phyloP scores from a whole-genome alignment of 2,797 vertebrate genomes.

The Anguilla marmorata region DNA sequence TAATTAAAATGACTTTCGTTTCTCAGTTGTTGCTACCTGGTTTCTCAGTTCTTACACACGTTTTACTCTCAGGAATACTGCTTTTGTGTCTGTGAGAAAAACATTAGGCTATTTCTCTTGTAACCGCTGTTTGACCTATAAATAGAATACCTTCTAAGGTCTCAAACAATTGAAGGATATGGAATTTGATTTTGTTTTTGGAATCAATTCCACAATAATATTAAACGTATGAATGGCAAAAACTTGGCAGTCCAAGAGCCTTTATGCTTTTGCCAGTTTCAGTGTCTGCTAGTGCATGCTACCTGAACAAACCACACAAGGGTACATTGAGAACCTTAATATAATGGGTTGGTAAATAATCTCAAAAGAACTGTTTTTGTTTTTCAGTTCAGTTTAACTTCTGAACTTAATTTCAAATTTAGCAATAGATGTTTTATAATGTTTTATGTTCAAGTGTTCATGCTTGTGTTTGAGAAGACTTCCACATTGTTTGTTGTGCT shows the following conservation, averaged over 20 bases:
- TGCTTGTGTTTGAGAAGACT: neutral
- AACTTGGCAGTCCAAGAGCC: conserved; percentile 50
- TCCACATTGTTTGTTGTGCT: conserved; percentile 13
- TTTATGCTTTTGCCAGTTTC: conserved; percentile 59
- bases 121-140: conserved; percentile 56
- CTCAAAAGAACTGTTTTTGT: neutral
- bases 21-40: neutral
- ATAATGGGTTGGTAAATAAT: neutral
- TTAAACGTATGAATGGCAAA: conserved; percentile 52
- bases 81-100: conserved; percentile 48
- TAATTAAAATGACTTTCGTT: neutral
- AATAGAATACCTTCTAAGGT: conserved; percentile 54
- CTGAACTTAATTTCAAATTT: neutral
- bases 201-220: conserved; percentile 56
- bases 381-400: neutral
- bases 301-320: neutral
- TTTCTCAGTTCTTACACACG: neutral
- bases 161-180: conserved; percentile 66
- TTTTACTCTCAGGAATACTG: neutral
- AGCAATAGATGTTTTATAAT: neutral
- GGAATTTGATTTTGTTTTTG: conserved; percentile 54
- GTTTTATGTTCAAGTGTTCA: neutral
- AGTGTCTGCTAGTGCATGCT: neutral
- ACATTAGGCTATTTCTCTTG: conserved; percentile 53
- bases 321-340: neutral